Conservation (phyloP, 2,797 vertebrate genomes). For the Sus cebifrons region DNA sequence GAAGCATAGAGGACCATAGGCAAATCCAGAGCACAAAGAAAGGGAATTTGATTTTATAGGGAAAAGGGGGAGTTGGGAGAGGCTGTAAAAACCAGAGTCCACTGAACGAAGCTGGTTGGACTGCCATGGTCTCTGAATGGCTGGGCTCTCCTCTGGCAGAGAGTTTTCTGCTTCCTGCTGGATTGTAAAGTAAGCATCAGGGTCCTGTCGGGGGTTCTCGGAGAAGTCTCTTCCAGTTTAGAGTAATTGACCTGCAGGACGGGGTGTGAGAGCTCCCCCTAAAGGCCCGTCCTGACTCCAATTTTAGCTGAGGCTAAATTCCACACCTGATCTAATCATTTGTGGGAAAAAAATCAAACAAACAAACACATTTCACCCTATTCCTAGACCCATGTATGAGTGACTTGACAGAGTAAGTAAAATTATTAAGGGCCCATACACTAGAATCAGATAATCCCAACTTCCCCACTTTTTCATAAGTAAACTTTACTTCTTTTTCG, state of each 20-base stretch:
- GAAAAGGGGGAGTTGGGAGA: background rate
- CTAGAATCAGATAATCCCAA: background rate
- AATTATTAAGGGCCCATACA: background rate
- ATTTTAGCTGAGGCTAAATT: background rate
- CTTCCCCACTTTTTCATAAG: background rate
- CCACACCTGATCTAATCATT: conserved; percentile 60
- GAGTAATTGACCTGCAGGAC: background rate
- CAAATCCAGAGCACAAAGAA: background rate
- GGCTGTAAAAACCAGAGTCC: background rate
- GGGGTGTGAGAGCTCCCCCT: background rate
- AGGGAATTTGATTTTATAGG: background rate
- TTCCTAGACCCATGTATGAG: background rate
- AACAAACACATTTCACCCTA: background rate
- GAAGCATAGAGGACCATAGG: background rate
- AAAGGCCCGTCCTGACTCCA: background rate
- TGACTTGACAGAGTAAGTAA: background rate
- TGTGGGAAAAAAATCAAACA: background rate
- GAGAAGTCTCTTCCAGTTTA: background rate
- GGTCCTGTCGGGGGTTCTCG: background rate
- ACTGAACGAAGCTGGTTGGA: background rate
- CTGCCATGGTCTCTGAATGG: background rate
- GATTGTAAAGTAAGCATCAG: background rate
- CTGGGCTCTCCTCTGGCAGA: background rate
- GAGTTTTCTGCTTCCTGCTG: background rate
- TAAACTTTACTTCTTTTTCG: background rate